These are phyloP conservation scores for Bucorvus abyssinicus DNA, from an alignment of 2,797 vertebrate species.

Conservation along the genomic window DNA sequence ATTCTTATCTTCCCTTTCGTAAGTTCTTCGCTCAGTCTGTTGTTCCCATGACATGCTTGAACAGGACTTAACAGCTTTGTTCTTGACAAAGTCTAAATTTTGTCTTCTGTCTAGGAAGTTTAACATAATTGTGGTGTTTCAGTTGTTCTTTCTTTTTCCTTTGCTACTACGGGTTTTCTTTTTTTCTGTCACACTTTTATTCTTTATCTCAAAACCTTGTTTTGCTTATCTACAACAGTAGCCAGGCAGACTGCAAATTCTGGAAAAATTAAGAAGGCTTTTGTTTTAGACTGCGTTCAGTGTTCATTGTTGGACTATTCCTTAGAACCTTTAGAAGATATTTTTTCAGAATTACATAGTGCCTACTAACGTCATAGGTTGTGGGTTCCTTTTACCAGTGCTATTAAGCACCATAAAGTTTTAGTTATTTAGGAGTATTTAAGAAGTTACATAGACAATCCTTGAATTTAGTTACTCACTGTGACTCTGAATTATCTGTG, in stretches of 20 bases:
- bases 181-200: not conserved
- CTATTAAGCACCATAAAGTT: not conserved
- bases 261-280: not conserved
- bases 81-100: not conserved
- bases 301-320: not conserved
- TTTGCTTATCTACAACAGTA: not conserved
- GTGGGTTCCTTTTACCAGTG: not conserved
- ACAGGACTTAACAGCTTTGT: not conserved
- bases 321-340: not conserved
- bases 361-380: accelerated
- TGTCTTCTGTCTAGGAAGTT: not conserved
- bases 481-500: not conserved
- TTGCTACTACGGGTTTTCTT: not conserved
- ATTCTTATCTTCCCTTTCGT: not conserved
- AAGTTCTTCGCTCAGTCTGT: not conserved
- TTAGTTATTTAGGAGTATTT: not conserved
- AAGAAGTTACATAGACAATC: not conserved
- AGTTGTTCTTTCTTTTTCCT: not conserved
- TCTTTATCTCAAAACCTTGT: not conserved
- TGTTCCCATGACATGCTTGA: not conserved
- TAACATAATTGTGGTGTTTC: not conserved
- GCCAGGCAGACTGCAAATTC: not conserved
- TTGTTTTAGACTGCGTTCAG: not conserved
- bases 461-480: not conserved
- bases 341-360: not conserved